Base-by-base conservation (phyloP, 2,113 vertebrate genomes). In the Elephantulus edwardii region DNA sequence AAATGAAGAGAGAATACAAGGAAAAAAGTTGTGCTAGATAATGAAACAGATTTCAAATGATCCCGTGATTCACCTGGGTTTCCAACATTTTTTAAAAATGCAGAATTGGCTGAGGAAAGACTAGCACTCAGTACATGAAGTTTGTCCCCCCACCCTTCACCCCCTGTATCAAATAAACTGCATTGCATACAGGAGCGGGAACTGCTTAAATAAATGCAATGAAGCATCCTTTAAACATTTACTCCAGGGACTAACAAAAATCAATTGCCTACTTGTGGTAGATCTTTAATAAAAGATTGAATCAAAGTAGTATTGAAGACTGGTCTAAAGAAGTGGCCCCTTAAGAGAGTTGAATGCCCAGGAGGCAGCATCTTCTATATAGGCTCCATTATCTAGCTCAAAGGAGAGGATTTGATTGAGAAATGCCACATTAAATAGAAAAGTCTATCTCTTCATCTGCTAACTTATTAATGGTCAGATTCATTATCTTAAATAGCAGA, bases 271-370 rank as follows among this genome's bases (percentile, higher is more conserved):
- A 74, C 76, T 96, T 58, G 83, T 89, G 86, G 83, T 88, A 86
- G 94, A 92, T 84, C 93, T 95, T 93, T 96, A 95, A 95, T 94
- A 88, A 95, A 96, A 91, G 86, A 94, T 22, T 92, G 76, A 95
- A 50, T 92, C 83, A 90, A 87, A 94, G 92, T 78, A 83, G 46
- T 74, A 86, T 79, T 88, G 91, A 82, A 82, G 86, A 92, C 42
- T 89, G 20, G 56, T 52, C 17, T 74, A 42, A 74, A 88, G 79
- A 95, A 92, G 82, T 92, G 87, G 77, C 50, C 81, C 38, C 76
- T 88, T 44, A 91, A 88, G 92, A 81, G 71, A 5, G 17, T 5
- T 64, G 44, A 83, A 58, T 44, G 38, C 85, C 88, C 60, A 50
- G 42, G 54, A 84, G 0, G 1, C 12, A 48, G 48, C 13, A 14